These are phyloP conservation scores for Leptinotarsa texana DNA, from an alignment of 1,140 invertebrate genomes.

Conservation along the genomic window DNA sequence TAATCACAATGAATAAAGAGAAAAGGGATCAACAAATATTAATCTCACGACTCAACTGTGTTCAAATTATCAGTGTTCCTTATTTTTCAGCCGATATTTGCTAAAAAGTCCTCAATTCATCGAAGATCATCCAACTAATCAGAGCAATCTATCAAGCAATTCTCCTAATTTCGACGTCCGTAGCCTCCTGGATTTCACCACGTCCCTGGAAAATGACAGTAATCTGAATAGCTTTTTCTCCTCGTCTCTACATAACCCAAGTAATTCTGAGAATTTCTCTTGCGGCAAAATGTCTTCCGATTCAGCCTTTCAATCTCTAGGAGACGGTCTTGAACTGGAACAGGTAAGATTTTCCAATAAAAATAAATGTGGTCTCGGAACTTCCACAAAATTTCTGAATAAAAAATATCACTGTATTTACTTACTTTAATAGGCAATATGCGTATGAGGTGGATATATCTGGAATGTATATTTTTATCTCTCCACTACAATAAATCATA, in stretches of 20 bases:
- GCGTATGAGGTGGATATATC: no score
- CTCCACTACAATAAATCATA: no score
- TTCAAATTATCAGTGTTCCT: no score
- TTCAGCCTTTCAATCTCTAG: constrained; percentile 53
- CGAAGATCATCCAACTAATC: constrained; percentile 16
- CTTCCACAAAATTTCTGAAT: no score
- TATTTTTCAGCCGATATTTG: constrained; percentile 37
- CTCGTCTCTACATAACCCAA: constrained; percentile 37
- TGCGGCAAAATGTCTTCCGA: constrained; percentile 63
- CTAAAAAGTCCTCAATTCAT: constrained; percentile 30
- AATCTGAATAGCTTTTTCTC: constrained; percentile 42
- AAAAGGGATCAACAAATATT: no score
- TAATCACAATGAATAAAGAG: no score
- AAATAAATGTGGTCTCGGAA: no score
- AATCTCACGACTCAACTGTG: no score
- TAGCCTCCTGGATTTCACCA: constrained; percentile 40
- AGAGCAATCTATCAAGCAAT: constrained; percentile 31
- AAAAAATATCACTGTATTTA: no score
- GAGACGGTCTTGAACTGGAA: constrained; percentile 52
- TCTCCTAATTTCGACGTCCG: constrained; percentile 30
- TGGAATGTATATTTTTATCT: no score
- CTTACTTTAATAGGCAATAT: no score
- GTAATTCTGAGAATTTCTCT: constrained; percentile 57
- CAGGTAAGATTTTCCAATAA: constrained; percentile 28
- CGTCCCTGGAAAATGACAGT: constrained; percentile 48